A percentile compares a stretch with the other conserved stretches of the same genome.
Evolutionary conservation across 2,888 invertebrate genomes (phyloP).

Genomic region (Hemicrepidius hirtus): DNA sequence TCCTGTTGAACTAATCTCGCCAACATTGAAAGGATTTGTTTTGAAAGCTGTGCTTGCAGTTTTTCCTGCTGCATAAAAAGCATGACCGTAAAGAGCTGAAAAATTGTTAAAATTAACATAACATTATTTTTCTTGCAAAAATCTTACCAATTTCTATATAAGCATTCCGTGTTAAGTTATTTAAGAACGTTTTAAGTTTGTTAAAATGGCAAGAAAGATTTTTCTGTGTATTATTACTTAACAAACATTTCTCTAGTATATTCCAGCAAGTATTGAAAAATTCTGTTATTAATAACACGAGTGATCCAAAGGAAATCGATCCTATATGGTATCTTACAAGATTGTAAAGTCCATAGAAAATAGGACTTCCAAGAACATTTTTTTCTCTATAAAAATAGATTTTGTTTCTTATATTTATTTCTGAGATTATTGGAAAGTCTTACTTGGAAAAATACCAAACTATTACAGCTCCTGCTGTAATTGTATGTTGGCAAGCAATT

Average conservation of each 20-base stretch:
- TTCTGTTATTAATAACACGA: constrained; percentile 83
- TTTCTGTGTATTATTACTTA: constrained; percentile 71
- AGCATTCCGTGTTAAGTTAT: constrained; percentile 81
- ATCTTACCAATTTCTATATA: constrained; percentile 81
- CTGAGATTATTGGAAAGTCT: neutral
- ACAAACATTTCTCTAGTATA: constrained; percentile 68
- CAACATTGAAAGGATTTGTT: neutral
- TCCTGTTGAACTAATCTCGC: neutral
- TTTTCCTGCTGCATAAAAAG: constrained; percentile 6
- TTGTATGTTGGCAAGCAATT: constrained; percentile 77
- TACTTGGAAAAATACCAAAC: constrained; percentile 79
- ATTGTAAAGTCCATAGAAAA: constrained; percentile 72
- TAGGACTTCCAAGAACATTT: constrained; percentile 70
- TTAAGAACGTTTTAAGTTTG: constrained; percentile 80
- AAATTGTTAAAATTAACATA: neutral
- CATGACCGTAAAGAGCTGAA: neutral
- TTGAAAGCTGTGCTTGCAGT: neutral
- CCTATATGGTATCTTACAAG: constrained; percentile 82
- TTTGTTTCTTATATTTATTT: neutral
- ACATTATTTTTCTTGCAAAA: too few relatives aligned
- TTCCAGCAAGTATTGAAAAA: constrained; percentile 75
- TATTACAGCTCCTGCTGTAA: constrained; percentile 77
- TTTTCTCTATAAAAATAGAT: constrained; percentile 72
- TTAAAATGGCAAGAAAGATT: constrained; percentile 80
- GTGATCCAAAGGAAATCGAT: constrained; percentile 84